Evolutionary conservation across 2,888 invertebrate species (phyloP), one percentile per base, ranked within the genome.

Genomic region (Drosophila neoperkinsi): DNA sequence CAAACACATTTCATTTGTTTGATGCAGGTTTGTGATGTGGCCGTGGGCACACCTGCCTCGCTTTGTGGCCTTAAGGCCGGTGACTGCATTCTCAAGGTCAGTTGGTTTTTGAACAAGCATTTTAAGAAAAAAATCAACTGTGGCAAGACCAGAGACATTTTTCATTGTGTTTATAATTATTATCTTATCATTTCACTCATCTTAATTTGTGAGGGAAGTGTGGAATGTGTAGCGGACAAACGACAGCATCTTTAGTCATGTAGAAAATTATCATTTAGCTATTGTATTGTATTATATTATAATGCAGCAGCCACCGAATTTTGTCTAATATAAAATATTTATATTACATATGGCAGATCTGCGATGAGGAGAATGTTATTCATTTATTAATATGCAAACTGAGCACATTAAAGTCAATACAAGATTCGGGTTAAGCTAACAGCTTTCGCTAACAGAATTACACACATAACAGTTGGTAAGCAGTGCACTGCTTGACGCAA

Each of bases 61-160:
- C 71, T 90, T 0, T 95, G 95, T 0, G 96, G 96, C 1, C 91
- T 96, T 52, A 95, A 94, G 90, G 94, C 95, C 30, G 96, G 96
- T 0, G 96, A 96, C 91, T 96, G 96, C 89, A 91, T 97, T 75
- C 93, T 96, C 70, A 96, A 96, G 92, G 95, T 96, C 34, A 95
- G 95, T 84, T 71, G n/a, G 31, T 55, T 51, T 38, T 28, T 28
- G 25, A 18, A 53, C 53, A 62, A 59, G 43, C 53, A 50, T 10
- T 49, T 43, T 4, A 25, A 57, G 46, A 36, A 13, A 53, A 7
- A 28, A 18, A 36, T 49, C 38, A 50, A 56, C 31, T 70, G 13
- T 30, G 4, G 33, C 21, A 31, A 34, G 33, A 30, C 28, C 55
- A 10, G 5, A 9, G 11, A 18, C n/a, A 21, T 13, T 33, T 33